Base-by-base conservation (phyloP, 2,113 vertebrate genomes). In the Phylloscopus trochilus region DNA sequence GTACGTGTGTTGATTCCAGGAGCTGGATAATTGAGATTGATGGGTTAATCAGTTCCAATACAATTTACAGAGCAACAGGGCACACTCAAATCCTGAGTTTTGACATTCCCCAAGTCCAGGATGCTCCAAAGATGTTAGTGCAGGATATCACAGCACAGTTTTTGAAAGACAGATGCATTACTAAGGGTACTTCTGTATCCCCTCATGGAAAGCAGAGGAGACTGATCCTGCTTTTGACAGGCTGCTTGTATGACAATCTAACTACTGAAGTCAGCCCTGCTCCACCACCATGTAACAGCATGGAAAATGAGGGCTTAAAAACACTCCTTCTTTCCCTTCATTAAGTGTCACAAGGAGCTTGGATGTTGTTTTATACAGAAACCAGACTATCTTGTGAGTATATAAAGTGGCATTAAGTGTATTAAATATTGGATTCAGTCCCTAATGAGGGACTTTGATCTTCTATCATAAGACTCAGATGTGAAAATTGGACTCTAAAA, bases 371-470 rank as follows among this genome's bases (percentile, higher is more conserved):
- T 82, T 22, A 64, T 33, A 39, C 0, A 0, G 74, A 87, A 93
- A 58, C 7, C 58, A 75, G 44, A 26, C 46, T 68, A 82, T 22
- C 35, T 63, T 67, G n/a, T 53, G 66, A 67, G 64, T 72, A 68
- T 58, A 77, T 94, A 24, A 84, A 95, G 62, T 30, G 46, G 58
- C n/a, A 69, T 90, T 87, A 84, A 66, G 46, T 62, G 41, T 79
- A 73, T 87, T 91, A 95, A 95, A 81, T 72, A 88, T 68, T 87
- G 79, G 85, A 93, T 75, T 95, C 83, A 30, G 47, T 80, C 12
- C 30, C 49, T 92, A 94, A 94, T 90, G 77, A 91, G 62, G 76
- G 86, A 44, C 92, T 96, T 96, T 94, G 86, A 95, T 93, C 88
- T 92, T 19, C 73, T 88, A 84, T 93, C 80, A 37, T 75, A 67